Base-by-base conservation (phyloP, 2,797 vertebrate genomes). In the Hylomyscus alleni region DNA sequence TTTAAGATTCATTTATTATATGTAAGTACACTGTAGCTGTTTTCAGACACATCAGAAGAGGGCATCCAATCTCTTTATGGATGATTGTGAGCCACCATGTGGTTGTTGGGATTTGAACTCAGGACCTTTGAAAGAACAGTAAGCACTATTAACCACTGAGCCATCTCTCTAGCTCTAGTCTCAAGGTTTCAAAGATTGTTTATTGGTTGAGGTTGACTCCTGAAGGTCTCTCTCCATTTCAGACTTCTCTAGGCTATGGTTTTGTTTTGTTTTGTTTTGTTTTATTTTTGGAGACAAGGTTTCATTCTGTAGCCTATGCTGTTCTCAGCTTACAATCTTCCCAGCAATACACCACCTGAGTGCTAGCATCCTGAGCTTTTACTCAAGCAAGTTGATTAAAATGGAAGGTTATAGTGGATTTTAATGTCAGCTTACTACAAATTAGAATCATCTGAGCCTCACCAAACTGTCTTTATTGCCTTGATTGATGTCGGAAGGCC, bases 151-250 rank as follows among this genome's bases (percentile, higher is more conserved):
- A 44, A 44, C 44, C 44, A 44, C 44, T 44, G 44, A 44, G 44
- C 44, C 44, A 44, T 44, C 44, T 44, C 44, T 44, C 44, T 6
- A 44, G 44, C 44, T 44, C 44, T 44, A 44, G 44, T 72, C 62
- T 93, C 60, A 73, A 91, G 62, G 12, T 12, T 91, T 65, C 83
- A 78, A 73, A 58, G 72, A 80, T 5, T 19, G 10, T 44, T 37
- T 75, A 75, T 7, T 78, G 13, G 26, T 47, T 52, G 54, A 93
- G 13, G 26, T 47, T 52, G 54, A 93, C 13, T 88, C 47, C 26
- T 93, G 19, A 78, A 81, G 87, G 82, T 93, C 29, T 69, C 29
- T 52, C 40, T 82, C 31, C 19, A 77, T 80, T 34, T 91, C 77
- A 91, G 47, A 93, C 8, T 47, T 65, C 82, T 65, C 60, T 65